phyloP scores from a whole-genome alignment of 2,888 invertebrate genomes.

The Caradrina kadenii region DNA sequence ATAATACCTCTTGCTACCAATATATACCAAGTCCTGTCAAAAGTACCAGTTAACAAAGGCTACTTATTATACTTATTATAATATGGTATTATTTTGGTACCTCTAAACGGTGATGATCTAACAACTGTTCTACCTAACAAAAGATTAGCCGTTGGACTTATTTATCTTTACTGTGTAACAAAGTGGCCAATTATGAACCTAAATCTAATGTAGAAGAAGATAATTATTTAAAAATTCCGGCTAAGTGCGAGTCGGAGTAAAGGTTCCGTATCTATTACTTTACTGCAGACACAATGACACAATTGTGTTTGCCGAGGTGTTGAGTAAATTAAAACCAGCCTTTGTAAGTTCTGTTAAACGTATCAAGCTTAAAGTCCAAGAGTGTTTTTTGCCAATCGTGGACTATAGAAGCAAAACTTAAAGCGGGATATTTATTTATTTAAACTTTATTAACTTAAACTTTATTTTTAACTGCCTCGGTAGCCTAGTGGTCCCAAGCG shows the following conservation, averaged over 20 bases:
- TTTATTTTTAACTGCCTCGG: too few species aligned
- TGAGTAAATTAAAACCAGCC: too few species aligned
- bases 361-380: not conserved
- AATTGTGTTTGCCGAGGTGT: too few species aligned
- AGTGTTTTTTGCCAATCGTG: not conserved
- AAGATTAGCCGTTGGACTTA: not conserved
- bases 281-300: not conserved
- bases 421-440: too few species aligned
- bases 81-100: constrained; percentile 1
- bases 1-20: not conserved
- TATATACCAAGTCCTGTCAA: constrained; percentile 22
- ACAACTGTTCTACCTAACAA: constrained; percentile 30
- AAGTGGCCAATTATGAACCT: constrained; percentile 37
- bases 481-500: too few species aligned
- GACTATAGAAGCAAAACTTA: not conserved
- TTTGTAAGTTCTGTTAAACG: not conserved
- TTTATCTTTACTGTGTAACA: constrained; percentile 6
- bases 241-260: not conserved
- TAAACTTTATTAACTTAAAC: too few species aligned
- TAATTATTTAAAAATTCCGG: not conserved
- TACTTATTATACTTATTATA: constrained; percentile 27
- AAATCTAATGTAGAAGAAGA: constrained; percentile 4
- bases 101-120: constrained; percentile 20
- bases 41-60: constrained; percentile 12
- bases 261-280: not conserved